These are phyloP conservation scores for Procavia capensis DNA, from an alignment of 2,113 vertebrate genomes.

Conservation along the genomic window DNA sequence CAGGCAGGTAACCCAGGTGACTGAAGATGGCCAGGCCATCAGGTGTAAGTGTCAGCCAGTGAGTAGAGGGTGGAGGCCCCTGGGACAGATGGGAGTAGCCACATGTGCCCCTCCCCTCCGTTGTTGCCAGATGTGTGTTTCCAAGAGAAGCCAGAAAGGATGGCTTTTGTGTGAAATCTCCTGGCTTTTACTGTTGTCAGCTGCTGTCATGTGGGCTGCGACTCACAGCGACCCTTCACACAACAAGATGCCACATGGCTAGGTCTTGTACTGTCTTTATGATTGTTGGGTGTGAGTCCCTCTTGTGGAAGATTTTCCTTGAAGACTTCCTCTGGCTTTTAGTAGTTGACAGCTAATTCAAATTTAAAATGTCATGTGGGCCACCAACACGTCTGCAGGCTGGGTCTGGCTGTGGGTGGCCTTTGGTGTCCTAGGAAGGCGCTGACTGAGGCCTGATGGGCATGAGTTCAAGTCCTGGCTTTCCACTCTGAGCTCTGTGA, in stretches of 20 bases:
- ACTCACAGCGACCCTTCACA: neutral
- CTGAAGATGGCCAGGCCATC: neutral
- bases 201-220: neutral
- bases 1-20: neutral
- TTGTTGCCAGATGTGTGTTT: neutral
- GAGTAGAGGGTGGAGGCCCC: too few species aligned
- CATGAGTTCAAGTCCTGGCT: neutral
- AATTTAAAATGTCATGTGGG: neutral
- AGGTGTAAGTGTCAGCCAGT: neutral
- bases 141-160: neutral
- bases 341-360: neutral
- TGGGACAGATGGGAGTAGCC: neutral
- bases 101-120: neutral
- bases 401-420: neutral
- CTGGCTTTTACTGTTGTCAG: neutral
- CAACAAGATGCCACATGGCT: neutral
- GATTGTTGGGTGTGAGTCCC: neutral
- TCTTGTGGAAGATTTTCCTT: neutral
- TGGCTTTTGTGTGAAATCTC: neutral
- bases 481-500: neutral
- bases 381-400: neutral
- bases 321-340: neutral
- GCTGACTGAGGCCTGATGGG: neutral
- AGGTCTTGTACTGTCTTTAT: neutral
- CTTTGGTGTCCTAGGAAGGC: neutral